A percentile compares a stretch with the other conserved stretches of the same genome.
Evolutionary conservation across 2,888 invertebrate species (phyloP).

Genomic region (Odontomyia ornata): DNA sequence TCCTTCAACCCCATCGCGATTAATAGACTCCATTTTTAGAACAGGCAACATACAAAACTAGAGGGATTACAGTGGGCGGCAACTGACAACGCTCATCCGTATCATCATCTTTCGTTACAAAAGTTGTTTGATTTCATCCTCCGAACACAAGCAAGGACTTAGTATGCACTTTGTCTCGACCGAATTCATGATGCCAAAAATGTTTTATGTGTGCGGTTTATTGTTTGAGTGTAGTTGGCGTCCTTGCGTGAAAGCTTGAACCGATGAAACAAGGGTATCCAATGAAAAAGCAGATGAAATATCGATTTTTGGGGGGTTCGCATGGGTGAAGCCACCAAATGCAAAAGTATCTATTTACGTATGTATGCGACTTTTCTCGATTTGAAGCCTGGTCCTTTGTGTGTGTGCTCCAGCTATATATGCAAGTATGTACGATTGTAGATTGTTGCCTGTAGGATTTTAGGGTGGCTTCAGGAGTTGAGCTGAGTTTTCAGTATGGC

Average conservation of each 20-base stretch:
- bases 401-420: background rate
- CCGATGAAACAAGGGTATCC: slow-evolving; percentile 46
- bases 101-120: background rate
- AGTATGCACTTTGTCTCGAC: slow-evolving; percentile 15
- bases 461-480: slow-evolving; percentile 20
- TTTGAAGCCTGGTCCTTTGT: background rate
- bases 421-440: background rate
- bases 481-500: background rate
- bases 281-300: slow-evolving; percentile 51
- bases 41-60: background rate
- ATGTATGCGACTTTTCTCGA: slow-evolving; percentile 36
- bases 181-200: slow-evolving; percentile 33
- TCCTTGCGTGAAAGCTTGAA: slow-evolving; percentile 46
- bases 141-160: background rate
- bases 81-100: slow-evolving; percentile 22
- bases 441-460: background rate
- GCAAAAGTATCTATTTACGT: slow-evolving; percentile 13
- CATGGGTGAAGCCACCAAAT: slow-evolving; percentile 34
- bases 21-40: slow-evolving; percentile 48
- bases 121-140: background rate
- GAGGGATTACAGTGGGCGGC: slow-evolving; percentile 20
- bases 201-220: slow-evolving; percentile 34
- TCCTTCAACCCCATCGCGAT: slow-evolving; percentile 33
- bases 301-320: slow-evolving; percentile 48
- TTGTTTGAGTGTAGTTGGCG: slow-evolving; percentile 29